Evolutionary conservation across 2,888 invertebrate species (phyloP).

Genomic region (Anorthoa munda): DNA sequence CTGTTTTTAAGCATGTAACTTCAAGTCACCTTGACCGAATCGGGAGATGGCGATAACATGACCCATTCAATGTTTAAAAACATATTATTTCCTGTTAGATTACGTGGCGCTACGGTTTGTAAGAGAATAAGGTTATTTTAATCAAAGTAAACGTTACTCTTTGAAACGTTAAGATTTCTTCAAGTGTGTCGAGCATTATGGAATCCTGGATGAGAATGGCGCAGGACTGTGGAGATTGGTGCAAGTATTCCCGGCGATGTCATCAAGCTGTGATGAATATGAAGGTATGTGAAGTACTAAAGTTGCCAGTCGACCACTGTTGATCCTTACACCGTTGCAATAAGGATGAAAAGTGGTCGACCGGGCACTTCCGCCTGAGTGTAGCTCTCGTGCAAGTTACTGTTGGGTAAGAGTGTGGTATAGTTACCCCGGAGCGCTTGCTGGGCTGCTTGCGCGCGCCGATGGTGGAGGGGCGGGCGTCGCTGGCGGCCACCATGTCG

Average conservation of each 20-base stretch:
- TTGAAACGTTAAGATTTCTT: too few species aligned
- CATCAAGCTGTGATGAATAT: too few species aligned
- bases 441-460: slow-evolving; percentile 55
- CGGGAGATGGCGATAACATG: slow-evolving; percentile 9
- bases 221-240: background rate
- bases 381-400: too few species aligned
- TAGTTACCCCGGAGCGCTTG: slow-evolving; percentile 33
- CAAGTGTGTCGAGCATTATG: background rate
- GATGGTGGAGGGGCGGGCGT: slow-evolving; percentile 61
- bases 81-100: slow-evolving; percentile 10
- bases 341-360: background rate
- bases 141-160: background rate
- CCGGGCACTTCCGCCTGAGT: background rate
- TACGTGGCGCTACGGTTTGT: background rate
- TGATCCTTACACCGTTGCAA: background rate
- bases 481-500: slow-evolving; percentile 51
- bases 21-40: background rate
- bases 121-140: background rate
- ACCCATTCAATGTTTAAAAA: background rate
- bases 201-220: background rate
- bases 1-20: background rate
- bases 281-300: background rate
- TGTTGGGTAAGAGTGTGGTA: background rate
- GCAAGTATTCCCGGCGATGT: background rate
- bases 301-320: background rate